Conservation (phyloP, 2,888 invertebrate genomes). For the Polymixis flavicincta region DNA sequence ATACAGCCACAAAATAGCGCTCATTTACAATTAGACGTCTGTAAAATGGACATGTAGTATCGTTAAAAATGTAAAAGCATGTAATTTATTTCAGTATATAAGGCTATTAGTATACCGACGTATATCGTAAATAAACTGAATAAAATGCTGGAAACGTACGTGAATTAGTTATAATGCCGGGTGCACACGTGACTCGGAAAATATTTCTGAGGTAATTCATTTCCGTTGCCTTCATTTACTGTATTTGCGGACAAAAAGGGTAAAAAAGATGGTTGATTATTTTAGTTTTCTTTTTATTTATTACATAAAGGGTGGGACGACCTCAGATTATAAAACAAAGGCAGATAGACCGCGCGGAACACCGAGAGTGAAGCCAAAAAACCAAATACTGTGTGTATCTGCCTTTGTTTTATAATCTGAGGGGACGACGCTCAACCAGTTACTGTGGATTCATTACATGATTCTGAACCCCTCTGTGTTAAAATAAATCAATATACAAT, state of each 20-base stretch:
- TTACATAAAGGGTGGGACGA: no score
- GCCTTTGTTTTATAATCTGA: no score
- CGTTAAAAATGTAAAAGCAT: conserved; percentile 50
- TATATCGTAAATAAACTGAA: conserved; percentile 40
- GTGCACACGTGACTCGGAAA: conserved; percentile 23
- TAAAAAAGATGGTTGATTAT: neutral
- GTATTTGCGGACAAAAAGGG: neutral
- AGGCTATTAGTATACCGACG: conserved; percentile 54
- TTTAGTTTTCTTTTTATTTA: neutral
- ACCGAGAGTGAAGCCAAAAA: no score
- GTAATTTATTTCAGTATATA: conserved; percentile 52
- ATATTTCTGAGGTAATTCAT: neutral
- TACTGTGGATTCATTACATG: no score
- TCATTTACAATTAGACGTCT: conserved; percentile 56
- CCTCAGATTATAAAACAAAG: no score
- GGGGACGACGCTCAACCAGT: no score
- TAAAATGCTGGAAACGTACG: conserved; percentile 42
- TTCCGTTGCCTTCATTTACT: neutral
- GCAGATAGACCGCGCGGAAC: no score
- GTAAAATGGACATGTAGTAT: conserved; percentile 26
- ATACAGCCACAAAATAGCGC: conserved; percentile 13
- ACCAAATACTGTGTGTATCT: no score
- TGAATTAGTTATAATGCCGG: conserved; percentile 29
- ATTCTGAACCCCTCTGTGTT: no score
- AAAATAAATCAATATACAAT: no score